A percentile compares a stretch with the other conserved stretches of the same genome.
Evolutionary conservation across 2,113 vertebrate species (phyloP).

Genomic region (Patagioenas fasciata): DNA sequence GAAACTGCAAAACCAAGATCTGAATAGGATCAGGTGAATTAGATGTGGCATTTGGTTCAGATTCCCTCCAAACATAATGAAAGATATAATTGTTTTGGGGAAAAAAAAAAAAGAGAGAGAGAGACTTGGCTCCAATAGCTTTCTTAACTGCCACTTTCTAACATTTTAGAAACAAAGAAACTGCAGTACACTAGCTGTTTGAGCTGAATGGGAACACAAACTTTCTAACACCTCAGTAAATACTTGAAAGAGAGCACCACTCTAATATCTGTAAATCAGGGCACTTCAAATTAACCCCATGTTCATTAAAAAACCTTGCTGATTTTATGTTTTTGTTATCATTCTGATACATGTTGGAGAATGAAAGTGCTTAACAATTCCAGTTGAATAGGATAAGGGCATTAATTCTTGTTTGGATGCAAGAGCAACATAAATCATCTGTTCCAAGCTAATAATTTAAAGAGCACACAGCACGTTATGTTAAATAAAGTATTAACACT

Average conservation of each 20-base stretch:
- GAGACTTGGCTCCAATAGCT: neutral
- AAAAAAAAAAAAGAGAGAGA: neutral
- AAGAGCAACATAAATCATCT: conserved; percentile 43
- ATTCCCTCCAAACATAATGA: neutral
- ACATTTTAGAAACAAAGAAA: conserved; percentile 16
- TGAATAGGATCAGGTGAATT: neutral
- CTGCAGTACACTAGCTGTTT: neutral
- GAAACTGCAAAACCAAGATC: neutral
- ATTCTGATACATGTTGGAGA: conserved; percentile 20
- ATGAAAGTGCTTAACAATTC: conserved; percentile 42
- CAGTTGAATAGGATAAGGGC: conserved; percentile 39
- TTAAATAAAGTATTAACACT: conserved; percentile 65
- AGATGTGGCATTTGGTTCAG: neutral
- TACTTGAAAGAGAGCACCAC: neutral
- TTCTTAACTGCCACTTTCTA: neutral
- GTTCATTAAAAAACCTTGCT: conserved; percentile 55
- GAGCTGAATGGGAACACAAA: neutral
- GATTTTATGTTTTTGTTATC: conserved; percentile 61
- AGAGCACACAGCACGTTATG: conserved; percentile 19
- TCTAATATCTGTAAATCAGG: conserved; percentile 52
- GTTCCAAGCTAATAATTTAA: conserved; percentile 54
- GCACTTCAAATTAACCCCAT: conserved; percentile 14
- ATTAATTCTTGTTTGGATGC: conserved; percentile 43
- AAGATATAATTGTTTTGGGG: neutral
- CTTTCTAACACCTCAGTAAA: conserved; percentile 22